Evolutionary conservation across 2,888 invertebrate genomes (phyloP).

Genomic region (Athrips mouffetella): DNA sequence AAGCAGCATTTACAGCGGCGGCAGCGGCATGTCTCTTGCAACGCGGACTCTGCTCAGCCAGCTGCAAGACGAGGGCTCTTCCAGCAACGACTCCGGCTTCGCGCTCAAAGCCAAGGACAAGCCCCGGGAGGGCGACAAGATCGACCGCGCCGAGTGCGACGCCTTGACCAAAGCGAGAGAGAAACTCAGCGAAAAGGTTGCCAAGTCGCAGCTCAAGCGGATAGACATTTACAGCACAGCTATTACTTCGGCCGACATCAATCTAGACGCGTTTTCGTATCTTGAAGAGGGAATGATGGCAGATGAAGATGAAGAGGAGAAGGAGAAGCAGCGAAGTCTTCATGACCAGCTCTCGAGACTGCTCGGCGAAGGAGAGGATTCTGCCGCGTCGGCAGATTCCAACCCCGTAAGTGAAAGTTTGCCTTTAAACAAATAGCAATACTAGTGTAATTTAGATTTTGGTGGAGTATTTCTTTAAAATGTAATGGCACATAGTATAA

Average conservation of each 20-base stretch:
- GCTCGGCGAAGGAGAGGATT: slow-evolving; percentile 60
- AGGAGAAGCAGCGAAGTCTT: slow-evolving; percentile 40
- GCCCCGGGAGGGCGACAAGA: slow-evolving; percentile 44
- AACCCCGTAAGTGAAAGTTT: slow-evolving; percentile 62
- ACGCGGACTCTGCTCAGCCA: slow-evolving; percentile 72
- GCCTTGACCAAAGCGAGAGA: slow-evolving; percentile 65
- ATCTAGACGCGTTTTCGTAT: slow-evolving; percentile 74
- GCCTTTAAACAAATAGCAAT: slow-evolving; percentile 61
- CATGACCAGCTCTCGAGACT: slow-evolving; percentile 59
- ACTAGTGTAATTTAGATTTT: slow-evolving; percentile 35
- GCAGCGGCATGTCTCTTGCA: slow-evolving; percentile 60
- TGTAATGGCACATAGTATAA: slow-evolving; percentile 40
- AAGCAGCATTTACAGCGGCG: slow-evolving; percentile 58
- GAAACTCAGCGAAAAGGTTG: slow-evolving; percentile 65
- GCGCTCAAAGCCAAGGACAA: slow-evolving; percentile 55
- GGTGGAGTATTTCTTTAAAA: slow-evolving; percentile 38
- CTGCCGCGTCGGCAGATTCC: slow-evolving; percentile 54
- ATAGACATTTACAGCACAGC: slow-evolving; percentile 77
- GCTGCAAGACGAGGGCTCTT: slow-evolving; percentile 74
- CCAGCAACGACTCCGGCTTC: slow-evolving; percentile 74
- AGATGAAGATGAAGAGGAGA: slow-evolving; percentile 63
- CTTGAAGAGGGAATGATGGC: slow-evolving; percentile 69
- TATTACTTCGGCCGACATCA: slow-evolving; percentile 71
- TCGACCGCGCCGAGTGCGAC: slow-evolving; percentile 58
- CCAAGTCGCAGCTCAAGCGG: slow-evolving; percentile 60